phyloP scores from a whole-genome alignment of 2,113 vertebrate genomes.

The Alouatta palliata region DNA sequence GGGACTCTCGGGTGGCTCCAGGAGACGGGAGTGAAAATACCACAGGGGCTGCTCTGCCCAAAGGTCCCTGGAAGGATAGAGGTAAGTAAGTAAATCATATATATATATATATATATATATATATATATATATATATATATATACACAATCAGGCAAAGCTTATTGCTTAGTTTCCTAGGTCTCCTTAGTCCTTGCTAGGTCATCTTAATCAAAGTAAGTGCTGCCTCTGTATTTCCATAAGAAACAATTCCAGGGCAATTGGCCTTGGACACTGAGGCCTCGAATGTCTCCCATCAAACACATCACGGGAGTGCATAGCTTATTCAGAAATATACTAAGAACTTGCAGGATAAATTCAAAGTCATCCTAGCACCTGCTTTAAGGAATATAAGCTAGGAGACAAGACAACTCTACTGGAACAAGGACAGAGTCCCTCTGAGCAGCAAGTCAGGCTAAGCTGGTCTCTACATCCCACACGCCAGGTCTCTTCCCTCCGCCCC shows the following conservation, averaged over 20 bases:
- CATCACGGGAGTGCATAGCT: background rate
- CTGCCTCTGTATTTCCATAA: background rate
- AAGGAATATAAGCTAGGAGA: background rate
- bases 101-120: background rate
- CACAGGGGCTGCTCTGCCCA: constrained; percentile 84
- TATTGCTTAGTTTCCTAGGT: background rate
- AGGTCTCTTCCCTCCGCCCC: background rate
- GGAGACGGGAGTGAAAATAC: constrained; percentile 82
- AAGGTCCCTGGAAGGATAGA: constrained; percentile 82
- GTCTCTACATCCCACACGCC: too few species aligned
- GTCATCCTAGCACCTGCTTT: background rate
- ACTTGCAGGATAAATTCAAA: background rate
- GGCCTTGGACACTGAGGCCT: background rate
- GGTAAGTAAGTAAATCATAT: background rate
- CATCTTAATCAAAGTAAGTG: background rate
- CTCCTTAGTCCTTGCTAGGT: background rate
- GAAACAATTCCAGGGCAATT: background rate
- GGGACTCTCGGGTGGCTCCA: constrained; percentile 86
- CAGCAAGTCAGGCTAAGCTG: background rate
- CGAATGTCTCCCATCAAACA: background rate
- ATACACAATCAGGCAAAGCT: background rate
- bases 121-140: background rate
- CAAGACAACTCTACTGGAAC: accelerated
- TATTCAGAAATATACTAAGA: background rate
- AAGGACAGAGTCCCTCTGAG: background rate